Percentiles rank a stretch among this genome's conserved stretches.
phyloP scores from a whole-genome alignment of 2,113 vertebrate species.

The Semnornis frantzii region DNA sequence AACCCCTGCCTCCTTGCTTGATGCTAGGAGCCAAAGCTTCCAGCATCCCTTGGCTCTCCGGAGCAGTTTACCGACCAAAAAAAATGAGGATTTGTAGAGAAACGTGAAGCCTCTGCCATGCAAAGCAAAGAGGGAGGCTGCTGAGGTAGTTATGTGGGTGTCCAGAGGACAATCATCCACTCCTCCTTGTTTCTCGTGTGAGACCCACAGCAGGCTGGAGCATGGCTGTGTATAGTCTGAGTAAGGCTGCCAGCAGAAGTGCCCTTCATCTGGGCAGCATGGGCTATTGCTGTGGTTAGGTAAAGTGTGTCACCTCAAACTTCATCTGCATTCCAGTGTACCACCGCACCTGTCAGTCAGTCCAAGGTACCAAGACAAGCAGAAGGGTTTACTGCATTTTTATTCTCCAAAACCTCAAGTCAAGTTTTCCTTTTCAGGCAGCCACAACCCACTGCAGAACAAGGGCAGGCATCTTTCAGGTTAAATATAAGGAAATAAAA shows the following conservation, averaged over 20 bases:
- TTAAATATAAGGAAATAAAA: not conserved
- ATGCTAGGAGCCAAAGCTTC: not conserved
- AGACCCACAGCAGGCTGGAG: not conserved
- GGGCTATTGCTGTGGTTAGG: not conserved
- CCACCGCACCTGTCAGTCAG: not conserved
- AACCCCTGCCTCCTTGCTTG: not conserved
- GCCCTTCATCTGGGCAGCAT: not conserved
- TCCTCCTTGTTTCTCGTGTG: not conserved
- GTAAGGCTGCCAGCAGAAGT: not conserved
- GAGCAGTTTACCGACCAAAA: not conserved
- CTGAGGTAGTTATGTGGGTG: too few relatives aligned
- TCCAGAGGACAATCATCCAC: not conserved
- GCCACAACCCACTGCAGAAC: not conserved
- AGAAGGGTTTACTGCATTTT: not conserved
- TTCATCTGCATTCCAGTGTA: not conserved
- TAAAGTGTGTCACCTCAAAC: fast-evolving
- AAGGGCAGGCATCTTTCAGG: not conserved
- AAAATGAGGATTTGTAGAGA: not conserved
- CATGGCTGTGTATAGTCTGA: not conserved
- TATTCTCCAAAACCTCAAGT: not conserved
- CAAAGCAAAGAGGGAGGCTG: fast-evolving
- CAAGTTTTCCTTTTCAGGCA: not conserved
- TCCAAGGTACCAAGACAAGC: not conserved
- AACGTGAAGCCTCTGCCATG: not conserved
- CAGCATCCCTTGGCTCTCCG: not conserved